Conservation (phyloP, 1,140 invertebrate species). For the Goniozus legneri region DNA sequence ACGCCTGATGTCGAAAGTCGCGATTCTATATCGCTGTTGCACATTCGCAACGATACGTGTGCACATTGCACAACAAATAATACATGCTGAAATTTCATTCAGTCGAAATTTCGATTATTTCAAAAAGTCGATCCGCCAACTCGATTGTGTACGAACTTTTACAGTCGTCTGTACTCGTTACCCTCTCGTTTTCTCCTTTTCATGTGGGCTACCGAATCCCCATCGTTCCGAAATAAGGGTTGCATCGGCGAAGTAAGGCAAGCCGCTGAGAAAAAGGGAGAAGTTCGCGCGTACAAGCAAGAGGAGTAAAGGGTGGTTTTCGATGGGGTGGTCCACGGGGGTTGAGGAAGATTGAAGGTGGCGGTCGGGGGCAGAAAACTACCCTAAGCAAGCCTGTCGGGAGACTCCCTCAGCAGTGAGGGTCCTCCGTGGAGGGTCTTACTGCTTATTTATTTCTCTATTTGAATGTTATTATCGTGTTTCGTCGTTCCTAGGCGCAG, state of each 20-base stretch:
- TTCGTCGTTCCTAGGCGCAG: slow-evolving; percentile 28
- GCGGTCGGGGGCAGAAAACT: slow-evolving; percentile 13
- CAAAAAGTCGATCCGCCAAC: no score
- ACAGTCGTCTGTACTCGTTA: slow-evolving; percentile 34
- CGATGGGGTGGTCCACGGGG: no score
- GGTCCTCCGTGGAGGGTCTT: slow-evolving; percentile 34
- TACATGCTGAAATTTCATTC: slow-evolving; percentile 10
- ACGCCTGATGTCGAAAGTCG: no score
- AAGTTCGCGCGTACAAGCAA: slow-evolving; percentile 19
- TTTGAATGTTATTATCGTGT: slow-evolving; percentile 55
- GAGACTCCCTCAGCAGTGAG: slow-evolving; percentile 24
- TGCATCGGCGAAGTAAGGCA: slow-evolving; percentile 46
- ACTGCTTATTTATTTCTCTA: slow-evolving; percentile 54
- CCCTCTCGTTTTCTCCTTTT: slow-evolving; percentile 32
- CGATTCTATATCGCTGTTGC: no score
- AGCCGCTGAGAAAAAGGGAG: slow-evolving; percentile 21
- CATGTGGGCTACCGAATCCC: slow-evolving; percentile 28
- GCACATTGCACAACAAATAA: not conserved
- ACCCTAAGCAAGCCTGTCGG: slow-evolving; percentile 22
- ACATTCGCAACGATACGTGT: no score
- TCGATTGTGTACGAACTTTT: slow-evolving; percentile 21
- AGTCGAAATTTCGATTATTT: no score
- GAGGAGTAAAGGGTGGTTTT: not conserved
- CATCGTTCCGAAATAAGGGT: slow-evolving; percentile 42
- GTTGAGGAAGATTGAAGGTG: slow-evolving; percentile 2